Evolutionary conservation across 1,140 invertebrate genomes (phyloP).

Genomic region (Platorchestia sp.): DNA sequence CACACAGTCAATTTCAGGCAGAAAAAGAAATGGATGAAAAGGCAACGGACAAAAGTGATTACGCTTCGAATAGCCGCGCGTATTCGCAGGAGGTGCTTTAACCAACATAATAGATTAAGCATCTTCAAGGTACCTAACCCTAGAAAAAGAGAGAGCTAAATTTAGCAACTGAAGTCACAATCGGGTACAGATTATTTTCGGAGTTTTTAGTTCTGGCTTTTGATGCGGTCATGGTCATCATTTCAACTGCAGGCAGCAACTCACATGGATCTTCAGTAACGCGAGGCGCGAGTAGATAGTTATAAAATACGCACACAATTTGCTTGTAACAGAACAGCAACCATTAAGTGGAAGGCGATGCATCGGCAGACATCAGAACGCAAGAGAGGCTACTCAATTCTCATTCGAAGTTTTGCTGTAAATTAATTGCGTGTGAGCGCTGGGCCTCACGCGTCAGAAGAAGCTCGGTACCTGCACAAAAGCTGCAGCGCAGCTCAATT

Average conservation of each 20-base stretch:
- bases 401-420: too few relatives aligned
- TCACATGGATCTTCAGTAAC: background rate
- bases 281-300: background rate
- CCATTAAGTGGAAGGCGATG: background rate
- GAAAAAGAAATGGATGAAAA: background rate
- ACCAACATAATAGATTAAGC: background rate
- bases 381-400: too few relatives aligned
- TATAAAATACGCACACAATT: background rate
- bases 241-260: background rate
- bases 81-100: background rate
- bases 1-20: too few relatives aligned
- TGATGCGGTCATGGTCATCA: background rate
- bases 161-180: background rate
- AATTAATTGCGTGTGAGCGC: too few relatives aligned
- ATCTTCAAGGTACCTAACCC: background rate
- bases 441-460: background rate
- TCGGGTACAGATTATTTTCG: background rate
- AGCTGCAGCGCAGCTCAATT: background rate
- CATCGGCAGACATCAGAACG: background rate
- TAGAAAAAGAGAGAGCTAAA: background rate
- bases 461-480: background rate
- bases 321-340: background rate
- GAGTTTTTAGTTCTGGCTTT: background rate
- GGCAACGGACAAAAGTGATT: background rate
- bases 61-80: background rate